Evolutionary conservation across 2,888 invertebrate species (phyloP).

Genomic region (Tenodera sinensis): DNA sequence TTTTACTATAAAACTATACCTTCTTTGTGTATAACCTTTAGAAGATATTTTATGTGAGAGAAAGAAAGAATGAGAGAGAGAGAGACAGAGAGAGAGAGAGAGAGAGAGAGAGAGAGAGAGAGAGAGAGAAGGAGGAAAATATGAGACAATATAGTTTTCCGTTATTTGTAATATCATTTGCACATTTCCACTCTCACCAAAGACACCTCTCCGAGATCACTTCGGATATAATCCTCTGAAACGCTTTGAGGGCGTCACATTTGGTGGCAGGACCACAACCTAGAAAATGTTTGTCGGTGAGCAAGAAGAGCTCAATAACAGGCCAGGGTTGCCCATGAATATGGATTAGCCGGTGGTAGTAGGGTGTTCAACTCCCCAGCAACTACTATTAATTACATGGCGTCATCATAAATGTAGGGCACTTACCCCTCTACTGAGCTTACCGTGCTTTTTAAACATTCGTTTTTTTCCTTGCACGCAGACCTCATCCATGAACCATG

Average conservation of each 20-base stretch:
- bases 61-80: no score
- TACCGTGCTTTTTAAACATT: not conserved
- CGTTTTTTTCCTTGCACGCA: not conserved
- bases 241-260: not conserved
- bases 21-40: no score
- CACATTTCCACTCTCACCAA: no score
- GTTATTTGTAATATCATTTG: no score
- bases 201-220: no score
- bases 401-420: slow-evolving; percentile 11
- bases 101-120: no score
- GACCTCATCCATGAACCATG: not conserved
- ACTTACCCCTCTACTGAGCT: not conserved
- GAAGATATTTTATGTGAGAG: no score
- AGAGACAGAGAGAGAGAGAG: no score
- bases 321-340: not conserved
- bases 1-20: no score
- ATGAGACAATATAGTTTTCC: no score
- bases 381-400: slow-evolving; percentile 16
- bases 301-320: not conserved
- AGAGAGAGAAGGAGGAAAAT: no score
- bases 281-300: not conserved
- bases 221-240: no score
- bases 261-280: not conserved
- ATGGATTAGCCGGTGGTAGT: slow-evolving; percentile 5
- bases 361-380: slow-evolving; percentile 2